These are phyloP conservation scores for Drosophila pseudotalamancana DNA, from an alignment of 2,888 invertebrate genomes.

Conservation along the genomic window DNA sequence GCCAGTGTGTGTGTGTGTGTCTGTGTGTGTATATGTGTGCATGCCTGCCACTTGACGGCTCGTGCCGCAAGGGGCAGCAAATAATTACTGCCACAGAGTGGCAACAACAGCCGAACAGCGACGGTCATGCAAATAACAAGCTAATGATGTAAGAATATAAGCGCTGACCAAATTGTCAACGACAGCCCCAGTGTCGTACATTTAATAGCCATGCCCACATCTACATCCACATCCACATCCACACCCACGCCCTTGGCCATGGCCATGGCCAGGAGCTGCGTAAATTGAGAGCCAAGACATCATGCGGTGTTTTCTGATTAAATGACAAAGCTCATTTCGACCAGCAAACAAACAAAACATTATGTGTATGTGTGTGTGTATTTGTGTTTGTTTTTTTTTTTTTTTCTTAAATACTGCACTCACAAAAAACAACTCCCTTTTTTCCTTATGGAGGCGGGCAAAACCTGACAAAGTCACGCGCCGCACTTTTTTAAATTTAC, in stretches of 20 bases:
- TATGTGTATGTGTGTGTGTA: neutral
- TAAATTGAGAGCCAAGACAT: constrained; percentile 55
- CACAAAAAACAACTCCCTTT: neutral
- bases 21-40: no score
- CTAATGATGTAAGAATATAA: constrained; percentile 74
- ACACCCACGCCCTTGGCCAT: neutral
- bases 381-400: neutral
- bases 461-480: constrained; percentile 48
- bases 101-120: constrained; percentile 8
- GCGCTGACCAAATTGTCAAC: constrained; percentile 77
- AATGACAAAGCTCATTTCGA: constrained; percentile 68
- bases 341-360: constrained; percentile 20
- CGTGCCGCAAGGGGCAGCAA: constrained; percentile 64
- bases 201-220: constrained; percentile 40
- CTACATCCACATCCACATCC: neutral
- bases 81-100: constrained; percentile 42
- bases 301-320: constrained; percentile 78
- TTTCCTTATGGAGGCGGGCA: constrained; percentile 7
- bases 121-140: constrained; percentile 73
- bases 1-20: no score
- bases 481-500: constrained; percentile 6
- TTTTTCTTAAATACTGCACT: neutral
- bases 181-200: constrained; percentile 45
- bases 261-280: neutral
- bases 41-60: constrained; percentile 59